Evolutionary conservation across 64 coral and sea anemone species (phyloP).

Genomic region (Pocillopora damicornis): DNA sequence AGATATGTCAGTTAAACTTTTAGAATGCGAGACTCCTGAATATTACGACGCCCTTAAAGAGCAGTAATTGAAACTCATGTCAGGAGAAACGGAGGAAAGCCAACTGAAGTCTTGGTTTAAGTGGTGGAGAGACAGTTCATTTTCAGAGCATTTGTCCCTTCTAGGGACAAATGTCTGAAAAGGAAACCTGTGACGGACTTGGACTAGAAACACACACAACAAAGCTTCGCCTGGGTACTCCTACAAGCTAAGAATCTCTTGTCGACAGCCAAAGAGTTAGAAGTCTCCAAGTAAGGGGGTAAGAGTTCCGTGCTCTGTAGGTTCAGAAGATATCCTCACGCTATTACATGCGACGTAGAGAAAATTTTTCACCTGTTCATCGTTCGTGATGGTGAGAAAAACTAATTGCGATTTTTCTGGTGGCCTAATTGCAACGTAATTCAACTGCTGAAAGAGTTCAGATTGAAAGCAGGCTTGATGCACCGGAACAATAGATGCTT

Average conservation of each 20-base stretch:
- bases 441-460: constrained; percentile 1
- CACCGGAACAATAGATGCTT: too few species aligned
- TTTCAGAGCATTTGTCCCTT: constrained; percentile 32
- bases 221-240: too few species aligned
- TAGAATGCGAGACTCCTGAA: constrained; percentile 33
- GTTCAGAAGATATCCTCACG: constrained; percentile 17
- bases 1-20: constrained; percentile 13
- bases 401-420: constrained; percentile 1
- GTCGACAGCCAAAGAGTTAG: too few species aligned
- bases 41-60: constrained; percentile 22
- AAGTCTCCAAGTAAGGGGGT: too few species aligned
- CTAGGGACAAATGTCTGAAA: too few species aligned
- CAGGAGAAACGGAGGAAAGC: not conserved
- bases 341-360: constrained; percentile 2
- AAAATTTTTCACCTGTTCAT: constrained; percentile 10
- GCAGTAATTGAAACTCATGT: not conserved
- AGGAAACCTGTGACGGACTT: too few species aligned
- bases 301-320: constrained; percentile 1
- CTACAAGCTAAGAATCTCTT: too few species aligned
- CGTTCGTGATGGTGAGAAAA: not conserved
- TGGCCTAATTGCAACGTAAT: not conserved
- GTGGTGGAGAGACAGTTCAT: constrained; percentile 36
- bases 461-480: not conserved
- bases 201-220: too few species aligned
- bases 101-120: constrained; percentile 14